Evolutionary conservation across 2,113 vertebrate genomes (phyloP).

Genomic region (Stercorarius parasiticus): DNA sequence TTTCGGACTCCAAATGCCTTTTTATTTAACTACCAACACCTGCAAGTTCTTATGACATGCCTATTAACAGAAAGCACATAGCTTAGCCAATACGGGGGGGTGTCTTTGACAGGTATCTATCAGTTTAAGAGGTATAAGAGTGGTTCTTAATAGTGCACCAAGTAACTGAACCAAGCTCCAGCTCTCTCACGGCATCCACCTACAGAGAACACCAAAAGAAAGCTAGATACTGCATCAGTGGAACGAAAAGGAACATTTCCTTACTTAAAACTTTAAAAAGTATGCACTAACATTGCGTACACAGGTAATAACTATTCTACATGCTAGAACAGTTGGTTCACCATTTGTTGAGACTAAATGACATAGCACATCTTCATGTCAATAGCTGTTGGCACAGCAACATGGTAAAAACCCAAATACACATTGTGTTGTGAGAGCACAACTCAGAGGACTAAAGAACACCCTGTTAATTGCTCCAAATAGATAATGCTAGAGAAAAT

Average conservation of each 20-base stretch:
- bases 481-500: background rate
- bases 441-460: background rate
- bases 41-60: background rate
- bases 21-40: background rate
- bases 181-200: background rate
- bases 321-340: background rate
- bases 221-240: background rate
- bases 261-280: constrained; percentile 16
- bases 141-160: background rate
- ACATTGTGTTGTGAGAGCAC: background rate
- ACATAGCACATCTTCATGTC: background rate
- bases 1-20: background rate
- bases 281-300: background rate
- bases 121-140: background rate
- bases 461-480: background rate
- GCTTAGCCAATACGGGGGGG: background rate
- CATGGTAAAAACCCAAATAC: background rate
- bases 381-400: background rate
- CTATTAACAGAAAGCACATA: background rate
- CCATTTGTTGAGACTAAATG: background rate
- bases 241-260: background rate
- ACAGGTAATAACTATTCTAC: background rate
- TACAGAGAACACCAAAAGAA: background rate
- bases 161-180: background rate
- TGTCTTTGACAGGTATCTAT: background rate